These are phyloP conservation scores for Aegotheles bennettii DNA, from an alignment of 2,113 vertebrate species.

Conservation along the genomic window DNA sequence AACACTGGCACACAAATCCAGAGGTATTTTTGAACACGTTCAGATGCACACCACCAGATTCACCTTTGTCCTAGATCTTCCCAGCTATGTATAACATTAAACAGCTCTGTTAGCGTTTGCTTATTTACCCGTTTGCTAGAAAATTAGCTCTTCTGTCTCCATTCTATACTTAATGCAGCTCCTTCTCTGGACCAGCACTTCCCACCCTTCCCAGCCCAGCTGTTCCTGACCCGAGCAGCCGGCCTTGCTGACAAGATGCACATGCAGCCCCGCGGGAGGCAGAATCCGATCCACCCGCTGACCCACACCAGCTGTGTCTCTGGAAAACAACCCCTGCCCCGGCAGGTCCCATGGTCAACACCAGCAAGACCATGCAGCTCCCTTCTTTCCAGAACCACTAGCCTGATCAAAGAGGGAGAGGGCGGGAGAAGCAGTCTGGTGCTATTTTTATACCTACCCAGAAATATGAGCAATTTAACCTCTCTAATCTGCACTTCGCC, in stretches of 20 bases:
- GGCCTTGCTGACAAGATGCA: neutral
- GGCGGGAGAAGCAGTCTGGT: neutral
- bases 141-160: neutral
- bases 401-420: neutral
- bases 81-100: neutral
- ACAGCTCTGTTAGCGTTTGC: neutral
- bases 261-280: rapidly evolving
- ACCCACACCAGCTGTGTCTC: neutral
- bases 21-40: neutral
- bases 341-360: rapidly evolving
- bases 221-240: neutral
- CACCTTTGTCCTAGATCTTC: neutral
- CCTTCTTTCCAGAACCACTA: neutral
- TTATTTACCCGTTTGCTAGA: neutral
- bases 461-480: neutral
- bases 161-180: neutral
- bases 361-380: neutral
- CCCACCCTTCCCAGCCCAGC: neutral
- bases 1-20: neutral
- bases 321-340: neutral
- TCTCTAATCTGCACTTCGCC: neutral
- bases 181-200: neutral
- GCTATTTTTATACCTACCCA: neutral
- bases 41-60: neutral
- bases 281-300: neutral